Evolutionary conservation across 35 echinoderm and acorn worm species (phyloP), one percentile per base, ranked within the genome.

Genomic region (Lytechinus pictus): DNA sequence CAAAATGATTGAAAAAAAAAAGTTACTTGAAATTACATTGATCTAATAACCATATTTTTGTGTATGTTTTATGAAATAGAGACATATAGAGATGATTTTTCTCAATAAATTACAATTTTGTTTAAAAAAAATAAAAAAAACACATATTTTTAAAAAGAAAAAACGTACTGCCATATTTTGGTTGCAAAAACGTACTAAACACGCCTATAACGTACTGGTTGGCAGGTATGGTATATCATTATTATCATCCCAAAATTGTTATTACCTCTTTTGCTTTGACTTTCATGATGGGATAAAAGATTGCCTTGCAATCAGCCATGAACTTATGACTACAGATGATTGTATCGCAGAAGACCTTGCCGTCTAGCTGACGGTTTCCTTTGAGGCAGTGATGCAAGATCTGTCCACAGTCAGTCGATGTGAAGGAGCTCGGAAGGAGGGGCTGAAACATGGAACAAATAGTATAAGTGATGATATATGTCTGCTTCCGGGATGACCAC

Each of bases 271-370:
- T 55, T 57, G 98, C 98, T 87, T 98, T 99, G 14, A 94, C 53
- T 57, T 94, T 96, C 98, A 99, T 99, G 2, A 96, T 56, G 14
- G 94, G 66, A 72, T 99, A 92, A 96, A 99, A 99, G 12, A 97
- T 27, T 27, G 53, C 87, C 72, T 94, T 71, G 89, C 96, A 99
- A 27, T 97, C 87, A 8, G 66, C 87, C 3, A 99, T 52, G 54
- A 99, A 99, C 33, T 88, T 66, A 54, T 96, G 88, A 57, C 98
- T 99, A 94, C 97, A 97, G 8, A 99, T 95, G 87, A 99, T 98
- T 19, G 97, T 97, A 51, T 98, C 96, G 57, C 96, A 95, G 94
- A 98, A 97, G 29, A 99, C 96, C 54, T 95, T 98, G 33, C 96
- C 95, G 5, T 95, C 97, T 9, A 95, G 86, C 94, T 94, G 79